phyloP scores from a whole-genome alignment of 1,140 invertebrate genomes.

The Panonychus citri region DNA sequence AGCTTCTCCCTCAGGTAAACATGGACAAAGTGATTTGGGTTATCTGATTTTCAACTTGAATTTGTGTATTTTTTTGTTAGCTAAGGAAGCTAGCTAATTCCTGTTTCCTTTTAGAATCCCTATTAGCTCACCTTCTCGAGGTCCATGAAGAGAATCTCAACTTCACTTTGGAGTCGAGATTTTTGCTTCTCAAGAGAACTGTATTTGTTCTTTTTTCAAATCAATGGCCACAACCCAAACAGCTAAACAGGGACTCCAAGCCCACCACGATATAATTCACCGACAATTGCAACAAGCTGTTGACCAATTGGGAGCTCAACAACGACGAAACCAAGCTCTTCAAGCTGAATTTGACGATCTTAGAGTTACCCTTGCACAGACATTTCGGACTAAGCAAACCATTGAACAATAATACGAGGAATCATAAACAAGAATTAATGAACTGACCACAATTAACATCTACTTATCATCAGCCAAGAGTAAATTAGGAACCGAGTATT shows the following conservation, averaged over 20 bases:
- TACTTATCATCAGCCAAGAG: slow-evolving; percentile 67
- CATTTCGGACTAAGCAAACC: slow-evolving; percentile 60
- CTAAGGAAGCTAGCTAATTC: too few species aligned
- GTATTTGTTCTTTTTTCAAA: too few species aligned
- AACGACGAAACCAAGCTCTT: slow-evolving; percentile 64
- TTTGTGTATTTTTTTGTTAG: too few species aligned
- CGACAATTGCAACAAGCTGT: slow-evolving; percentile 77
- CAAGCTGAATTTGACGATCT: slow-evolving; percentile 81
- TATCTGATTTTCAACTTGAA: too few species aligned
- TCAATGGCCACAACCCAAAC: too few species aligned
- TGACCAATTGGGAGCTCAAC: slow-evolving; percentile 71
- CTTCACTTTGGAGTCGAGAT: slow-evolving; percentile 78
- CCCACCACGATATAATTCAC: slow-evolving; percentile 78
- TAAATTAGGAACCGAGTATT: slow-evolving; percentile 78
- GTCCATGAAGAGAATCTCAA: slow-evolving; percentile 88
- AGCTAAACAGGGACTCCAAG: slow-evolving; percentile 60
- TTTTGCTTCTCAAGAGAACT: slow-evolving; percentile 84
- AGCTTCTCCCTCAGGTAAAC: too few species aligned
- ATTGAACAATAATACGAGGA: slow-evolving; percentile 75
- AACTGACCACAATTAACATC: slow-evolving; percentile 75
- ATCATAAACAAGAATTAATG: slow-evolving; percentile 60
- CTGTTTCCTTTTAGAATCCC: too few species aligned
- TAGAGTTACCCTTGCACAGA: slow-evolving; percentile 66
- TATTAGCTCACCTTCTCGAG: slow-evolving; percentile 73
- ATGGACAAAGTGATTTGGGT: too few species aligned